phyloP scores from a whole-genome alignment of 2,888 invertebrate genomes.

The Sphecodes monilicornis region DNA sequence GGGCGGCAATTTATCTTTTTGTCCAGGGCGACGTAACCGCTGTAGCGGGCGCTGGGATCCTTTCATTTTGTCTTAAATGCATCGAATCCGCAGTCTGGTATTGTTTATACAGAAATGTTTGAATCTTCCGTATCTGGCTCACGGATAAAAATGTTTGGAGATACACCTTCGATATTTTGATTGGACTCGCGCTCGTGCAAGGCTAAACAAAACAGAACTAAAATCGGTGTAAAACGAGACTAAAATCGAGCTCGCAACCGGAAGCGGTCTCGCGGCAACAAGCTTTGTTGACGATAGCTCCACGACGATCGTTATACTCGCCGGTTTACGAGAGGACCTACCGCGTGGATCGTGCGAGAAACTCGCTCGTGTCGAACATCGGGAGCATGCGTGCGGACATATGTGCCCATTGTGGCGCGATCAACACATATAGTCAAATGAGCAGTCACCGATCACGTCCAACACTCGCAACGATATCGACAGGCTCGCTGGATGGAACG shows the following conservation, averaged over 20 bases:
- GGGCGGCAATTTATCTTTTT: too few relatives aligned
- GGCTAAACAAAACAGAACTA: neutral
- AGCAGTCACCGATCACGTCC: constrained; percentile 27
- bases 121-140: too few relatives aligned
- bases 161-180: neutral
- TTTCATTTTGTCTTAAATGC: neutral
- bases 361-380: constrained; percentile 42
- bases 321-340: constrained; percentile 60
- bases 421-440: constrained; percentile 42
- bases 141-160: too few relatives aligned
- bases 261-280: neutral
- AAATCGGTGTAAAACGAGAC: neutral
- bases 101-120: neutral
- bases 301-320: constrained; percentile 18
- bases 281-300: constrained; percentile 7
- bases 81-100: too few relatives aligned
- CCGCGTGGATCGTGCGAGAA: constrained; percentile 49
- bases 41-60: too few relatives aligned
- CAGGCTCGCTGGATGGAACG: neutral
- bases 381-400: constrained; percentile 45
- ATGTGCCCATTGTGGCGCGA: constrained; percentile 50
- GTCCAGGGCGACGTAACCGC: too few relatives aligned
- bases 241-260: neutral
- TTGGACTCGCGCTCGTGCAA: neutral
- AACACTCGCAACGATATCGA: constrained; percentile 26